Evolutionary conservation across 2,113 vertebrate genomes (phyloP).

Genomic region (Fulmarus glacialis): DNA sequence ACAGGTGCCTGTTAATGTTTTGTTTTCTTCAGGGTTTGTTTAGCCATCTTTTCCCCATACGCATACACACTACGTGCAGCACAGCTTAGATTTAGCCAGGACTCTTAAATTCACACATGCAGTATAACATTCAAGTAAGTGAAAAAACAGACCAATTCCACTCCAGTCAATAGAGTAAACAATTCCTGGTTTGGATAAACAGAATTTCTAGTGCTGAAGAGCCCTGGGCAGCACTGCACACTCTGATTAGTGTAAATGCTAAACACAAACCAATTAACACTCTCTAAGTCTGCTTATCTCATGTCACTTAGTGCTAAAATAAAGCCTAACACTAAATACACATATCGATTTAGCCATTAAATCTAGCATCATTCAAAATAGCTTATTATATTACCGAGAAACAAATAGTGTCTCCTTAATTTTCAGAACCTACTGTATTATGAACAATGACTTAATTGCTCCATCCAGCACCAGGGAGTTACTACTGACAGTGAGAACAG

Average conservation of each 20-base stretch:
- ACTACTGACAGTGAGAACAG: not conserved
- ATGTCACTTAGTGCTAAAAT: slow-evolving; percentile 76
- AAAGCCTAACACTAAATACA: slow-evolving; percentile 78
- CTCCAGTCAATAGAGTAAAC: slow-evolving; percentile 75
- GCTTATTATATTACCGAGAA: slow-evolving; percentile 63
- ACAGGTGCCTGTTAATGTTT: not conserved
- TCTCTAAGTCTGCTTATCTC: slow-evolving; percentile 79
- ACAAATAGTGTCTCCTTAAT: slow-evolving; percentile 67
- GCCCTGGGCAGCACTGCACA: slow-evolving; percentile 70
- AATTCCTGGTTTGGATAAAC: slow-evolving; percentile 71
- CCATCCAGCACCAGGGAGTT: not conserved
- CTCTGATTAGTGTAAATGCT: slow-evolving; percentile 81
- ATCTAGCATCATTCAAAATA: slow-evolving; percentile 76
- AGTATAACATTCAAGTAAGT: slow-evolving; percentile 9
- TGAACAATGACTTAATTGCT: not conserved
- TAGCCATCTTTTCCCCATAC: not conserved
- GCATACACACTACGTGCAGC: not conserved
- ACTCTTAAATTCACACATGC: slow-evolving; percentile 19
- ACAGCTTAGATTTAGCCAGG: not conserved
- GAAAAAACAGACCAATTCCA: slow-evolving; percentile 22
- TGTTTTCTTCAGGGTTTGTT: not conserved
- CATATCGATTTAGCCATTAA: slow-evolving; percentile 81
- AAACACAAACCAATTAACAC: slow-evolving; percentile 84
- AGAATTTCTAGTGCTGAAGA: slow-evolving; percentile 68
- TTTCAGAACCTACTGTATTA: slow-evolving; percentile 14